phyloP scores from a whole-genome alignment of 1,140 invertebrate genomes.

The Gyrodactylus salaris region DNA sequence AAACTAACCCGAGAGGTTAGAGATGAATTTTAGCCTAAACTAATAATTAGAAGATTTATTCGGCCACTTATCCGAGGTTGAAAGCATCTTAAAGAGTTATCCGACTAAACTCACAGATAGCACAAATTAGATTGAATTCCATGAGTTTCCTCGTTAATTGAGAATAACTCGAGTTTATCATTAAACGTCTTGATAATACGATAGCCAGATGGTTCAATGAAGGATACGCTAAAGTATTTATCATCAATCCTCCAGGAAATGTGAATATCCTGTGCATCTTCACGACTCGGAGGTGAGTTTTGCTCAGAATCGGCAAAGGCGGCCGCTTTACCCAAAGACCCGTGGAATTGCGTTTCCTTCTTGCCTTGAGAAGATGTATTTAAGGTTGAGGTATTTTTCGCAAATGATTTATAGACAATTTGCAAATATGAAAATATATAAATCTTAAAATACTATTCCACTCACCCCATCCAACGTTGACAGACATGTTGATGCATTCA shows the following conservation, averaged over 20 bases:
- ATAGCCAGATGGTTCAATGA: not conserved
- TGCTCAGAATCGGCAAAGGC: not conserved
- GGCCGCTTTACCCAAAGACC: conserved; percentile 46
- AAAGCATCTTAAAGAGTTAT: too few species aligned
- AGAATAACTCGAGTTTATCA: not conserved
- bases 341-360: conserved; percentile 75
- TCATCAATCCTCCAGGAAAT: not conserved
- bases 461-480: not conserved
- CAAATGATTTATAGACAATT: too few species aligned
- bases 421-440: too few species aligned
- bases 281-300: not conserved
- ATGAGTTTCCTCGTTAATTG: not conserved
- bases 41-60: too few species aligned
- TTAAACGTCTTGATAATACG: not conserved
- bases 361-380: too few species aligned
- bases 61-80: too few species aligned
- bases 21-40: too few species aligned
- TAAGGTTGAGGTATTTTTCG: too few species aligned
- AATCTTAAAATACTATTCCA: too few species aligned
- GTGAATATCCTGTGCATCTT: not conserved
- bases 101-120: not conserved
- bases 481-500: not conserved
- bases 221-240: not conserved
- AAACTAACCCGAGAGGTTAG: too few species aligned
- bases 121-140: not conserved